Conservation (phyloP, 1,140 invertebrate genomes). For the Orchesella cincta region DNA sequence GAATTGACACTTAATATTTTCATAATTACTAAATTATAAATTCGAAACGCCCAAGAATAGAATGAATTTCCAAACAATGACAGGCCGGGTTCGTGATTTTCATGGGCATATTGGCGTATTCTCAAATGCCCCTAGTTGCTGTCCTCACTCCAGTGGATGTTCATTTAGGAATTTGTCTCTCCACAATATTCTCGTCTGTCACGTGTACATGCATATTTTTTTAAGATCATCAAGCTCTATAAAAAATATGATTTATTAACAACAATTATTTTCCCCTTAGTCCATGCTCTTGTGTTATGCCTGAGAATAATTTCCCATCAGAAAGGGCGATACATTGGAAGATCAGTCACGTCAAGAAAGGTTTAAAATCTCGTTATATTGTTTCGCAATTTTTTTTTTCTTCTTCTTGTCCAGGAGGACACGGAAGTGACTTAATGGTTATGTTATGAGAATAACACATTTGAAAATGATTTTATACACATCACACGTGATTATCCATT, state of each 20-base stretch:
- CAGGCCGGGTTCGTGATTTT: neutral
- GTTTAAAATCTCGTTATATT: too few relatives aligned
- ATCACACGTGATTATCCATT: too few relatives aligned
- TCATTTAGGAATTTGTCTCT: conserved; percentile 11
- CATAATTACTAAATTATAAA: neutral
- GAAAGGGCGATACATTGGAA: too few relatives aligned
- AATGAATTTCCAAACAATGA: neutral
- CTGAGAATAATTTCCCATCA: too few relatives aligned
- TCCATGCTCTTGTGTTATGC: too few relatives aligned
- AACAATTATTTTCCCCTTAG: conserved; percentile 4
- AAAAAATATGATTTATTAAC: neutral
- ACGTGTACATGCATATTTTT: neutral
- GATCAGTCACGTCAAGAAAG: too few relatives aligned
- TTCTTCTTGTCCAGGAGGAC: too few relatives aligned
- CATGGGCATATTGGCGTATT: neutral
- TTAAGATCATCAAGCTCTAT: neutral
- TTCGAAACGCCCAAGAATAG: neutral
- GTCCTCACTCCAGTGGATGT: conserved; percentile 2
- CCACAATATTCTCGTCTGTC: neutral
- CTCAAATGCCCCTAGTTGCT: neutral
- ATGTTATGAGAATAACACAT: too few relatives aligned
- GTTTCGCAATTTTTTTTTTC: too few relatives aligned
- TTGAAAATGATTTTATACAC: too few relatives aligned
- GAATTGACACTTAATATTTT: neutral
- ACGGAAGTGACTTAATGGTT: too few relatives aligned